Percentiles rank a stretch among this genome's conserved stretches.
Evolutionary conservation across 2,113 vertebrate genomes (phyloP).

Genomic region (Emydocephalus ijimae): DNA sequence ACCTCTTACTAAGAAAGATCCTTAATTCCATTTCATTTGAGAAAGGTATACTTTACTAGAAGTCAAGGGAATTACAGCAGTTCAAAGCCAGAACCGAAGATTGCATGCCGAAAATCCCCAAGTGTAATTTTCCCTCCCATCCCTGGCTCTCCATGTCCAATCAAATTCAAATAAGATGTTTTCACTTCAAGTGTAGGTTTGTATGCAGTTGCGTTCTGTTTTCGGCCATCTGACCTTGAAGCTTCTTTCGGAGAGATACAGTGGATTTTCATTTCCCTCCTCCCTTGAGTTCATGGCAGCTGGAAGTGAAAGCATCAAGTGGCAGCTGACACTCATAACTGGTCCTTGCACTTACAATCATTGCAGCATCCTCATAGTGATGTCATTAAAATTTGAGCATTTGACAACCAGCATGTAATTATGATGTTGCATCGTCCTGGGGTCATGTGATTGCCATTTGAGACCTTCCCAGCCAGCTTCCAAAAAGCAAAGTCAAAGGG

Average conservation of each 20-base stretch:
- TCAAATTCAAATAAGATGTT: neutral
- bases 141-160: neutral
- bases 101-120: neutral
- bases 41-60: neutral
- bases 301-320: neutral
- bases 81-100: neutral
- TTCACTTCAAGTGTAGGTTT: neutral
- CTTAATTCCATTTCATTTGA: neutral
- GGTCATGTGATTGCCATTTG: too few species aligned
- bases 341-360: too few species aligned
- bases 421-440: neutral
- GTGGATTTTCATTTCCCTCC: neutral
- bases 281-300: neutral
- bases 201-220: neutral
- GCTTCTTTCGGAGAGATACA: neutral
- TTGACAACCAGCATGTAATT: neutral
- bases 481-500: too few species aligned
- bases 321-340: neutral
- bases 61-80: neutral
- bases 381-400: too few species aligned
- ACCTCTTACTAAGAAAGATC: neutral
- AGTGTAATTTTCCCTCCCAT: neutral
- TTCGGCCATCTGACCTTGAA: neutral
- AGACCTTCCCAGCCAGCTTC: too few species aligned
- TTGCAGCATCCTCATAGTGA: too few species aligned